phyloP scores from a whole-genome alignment of 2,797 vertebrate genomes.

The Harpagifer antarcticus region DNA sequence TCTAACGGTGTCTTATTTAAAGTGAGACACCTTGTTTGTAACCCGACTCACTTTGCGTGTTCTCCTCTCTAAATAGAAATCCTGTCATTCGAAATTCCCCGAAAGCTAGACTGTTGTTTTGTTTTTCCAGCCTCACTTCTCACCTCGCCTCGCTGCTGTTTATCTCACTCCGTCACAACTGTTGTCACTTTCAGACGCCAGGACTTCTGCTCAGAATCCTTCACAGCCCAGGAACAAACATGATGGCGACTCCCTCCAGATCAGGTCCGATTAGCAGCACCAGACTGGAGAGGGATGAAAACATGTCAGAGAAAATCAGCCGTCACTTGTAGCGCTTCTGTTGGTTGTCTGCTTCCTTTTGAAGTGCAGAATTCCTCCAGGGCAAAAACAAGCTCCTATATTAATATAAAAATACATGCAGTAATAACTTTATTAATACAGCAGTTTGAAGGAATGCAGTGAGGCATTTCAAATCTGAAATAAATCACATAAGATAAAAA shows the following conservation, averaged over 20 bases:
- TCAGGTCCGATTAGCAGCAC: constrained; percentile 45
- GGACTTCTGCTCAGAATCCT: constrained; percentile 10
- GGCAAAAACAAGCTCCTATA: not conserved
- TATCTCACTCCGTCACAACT: constrained; percentile 29
- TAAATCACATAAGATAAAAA: too few species aligned
- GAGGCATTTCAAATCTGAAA: not conserved
- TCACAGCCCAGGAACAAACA: constrained; percentile 24
- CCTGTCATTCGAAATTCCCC: constrained; percentile 29
- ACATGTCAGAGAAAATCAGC: constrained; percentile 34
- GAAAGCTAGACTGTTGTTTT: constrained; percentile 3
- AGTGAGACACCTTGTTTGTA: constrained; percentile 14
- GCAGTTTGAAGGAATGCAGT: not conserved
- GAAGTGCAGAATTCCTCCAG: constrained; percentile 9
- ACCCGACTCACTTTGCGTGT: not conserved
- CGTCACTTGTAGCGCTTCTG: constrained; percentile 15
- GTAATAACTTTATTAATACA: not conserved
- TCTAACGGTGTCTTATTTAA: not conserved
- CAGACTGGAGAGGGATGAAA: constrained; percentile 22
- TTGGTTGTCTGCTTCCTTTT: constrained; percentile 1
- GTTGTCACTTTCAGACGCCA: constrained; percentile 32
- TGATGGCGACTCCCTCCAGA: constrained; percentile 36
- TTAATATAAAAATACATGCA: not conserved
- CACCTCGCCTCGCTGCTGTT: constrained; percentile 4
- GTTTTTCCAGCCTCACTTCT: not conserved
- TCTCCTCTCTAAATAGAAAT: constrained; percentile 18